Conservation (phyloP, 2,797 vertebrate genomes). For the Pitangus sulphuratus region DNA sequence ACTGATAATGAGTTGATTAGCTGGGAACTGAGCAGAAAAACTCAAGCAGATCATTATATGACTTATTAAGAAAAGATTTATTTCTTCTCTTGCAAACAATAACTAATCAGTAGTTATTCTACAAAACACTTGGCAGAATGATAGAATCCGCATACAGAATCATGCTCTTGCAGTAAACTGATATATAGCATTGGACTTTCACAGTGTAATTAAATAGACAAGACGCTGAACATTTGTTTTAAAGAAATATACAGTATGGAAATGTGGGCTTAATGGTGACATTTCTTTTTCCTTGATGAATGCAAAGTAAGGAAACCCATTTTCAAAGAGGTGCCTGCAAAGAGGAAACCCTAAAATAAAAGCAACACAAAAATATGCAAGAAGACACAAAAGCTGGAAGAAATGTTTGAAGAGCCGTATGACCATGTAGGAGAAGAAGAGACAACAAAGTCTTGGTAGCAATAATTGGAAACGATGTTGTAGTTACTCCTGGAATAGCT, state of each 20-base stretch:
- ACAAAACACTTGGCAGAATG: not conserved
- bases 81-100: not conserved
- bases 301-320: not conserved
- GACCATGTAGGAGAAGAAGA: not conserved
- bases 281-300: not conserved
- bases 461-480: not conserved
- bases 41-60: not conserved
- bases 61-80: not conserved
- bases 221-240: not conserved
- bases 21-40: not conserved
- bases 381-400: not conserved
- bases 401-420: not conserved
- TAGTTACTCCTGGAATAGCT: not conserved
- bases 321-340: not conserved
- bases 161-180: not conserved
- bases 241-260: not conserved
- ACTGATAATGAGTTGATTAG: not conserved
- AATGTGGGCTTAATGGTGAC: not conserved
- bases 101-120: not conserved
- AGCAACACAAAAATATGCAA: not conserved
- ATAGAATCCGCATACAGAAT: not conserved
- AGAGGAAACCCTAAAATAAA: not conserved
- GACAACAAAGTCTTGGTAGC: not conserved
- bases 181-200: not conserved
- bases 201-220: not conserved